Base-by-base conservation (phyloP, 2,113 vertebrate genomes). In the Psettodes erumei region DNA sequence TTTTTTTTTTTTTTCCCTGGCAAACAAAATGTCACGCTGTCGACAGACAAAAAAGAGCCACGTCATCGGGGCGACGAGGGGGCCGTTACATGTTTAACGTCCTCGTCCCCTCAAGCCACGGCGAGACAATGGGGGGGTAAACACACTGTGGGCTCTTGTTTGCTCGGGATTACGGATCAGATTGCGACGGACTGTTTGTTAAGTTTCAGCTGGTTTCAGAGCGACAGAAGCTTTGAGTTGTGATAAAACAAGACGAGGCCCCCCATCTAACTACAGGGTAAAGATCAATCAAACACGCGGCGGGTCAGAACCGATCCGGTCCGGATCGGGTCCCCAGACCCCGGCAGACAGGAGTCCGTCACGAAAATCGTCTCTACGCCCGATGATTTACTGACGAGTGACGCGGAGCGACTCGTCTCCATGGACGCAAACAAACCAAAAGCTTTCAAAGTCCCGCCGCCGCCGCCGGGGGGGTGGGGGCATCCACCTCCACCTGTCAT, bases 191-290 rank as follows among this genome's bases (percentile, higher is more conserved):
- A 3, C 15, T 19, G 43, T 47, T 9, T 21, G 43, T 2, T n/a
- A n/a, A n/a, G n/a, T n/a, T n/a, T n/a, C n/a, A n/a, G n/a, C n/a
- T n/a, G n/a, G n/a, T n/a, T n/a, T n/a, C n/a, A 69, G 76, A 77
- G 71, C 5, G 15, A 58, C 10, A 37, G 53, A 74, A 42, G 62
- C 45, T 70, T 81, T 79, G 21, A 59, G 28, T 65, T 60, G 65
- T 66, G 60, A 81, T 82, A 70, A 90, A 90, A 77, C 60, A 0
- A 80, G 83, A 21, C 32, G 1, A 64, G 83, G 47, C 86, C 48
- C 11, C 53, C 12, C 6, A 38, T 68, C 69, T 56, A 60, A 80
- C 76, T 71, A 83, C 19, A 79, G 80, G 74, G 23, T 69, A 84
- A 70, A 88, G 82, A 71, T 71, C 65, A 35, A 33, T 77, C 67